Evolutionary conservation across 2,797 vertebrate species (phyloP), one percentile per base, ranked within the genome.

Genomic region (Masticophis lateralis): DNA sequence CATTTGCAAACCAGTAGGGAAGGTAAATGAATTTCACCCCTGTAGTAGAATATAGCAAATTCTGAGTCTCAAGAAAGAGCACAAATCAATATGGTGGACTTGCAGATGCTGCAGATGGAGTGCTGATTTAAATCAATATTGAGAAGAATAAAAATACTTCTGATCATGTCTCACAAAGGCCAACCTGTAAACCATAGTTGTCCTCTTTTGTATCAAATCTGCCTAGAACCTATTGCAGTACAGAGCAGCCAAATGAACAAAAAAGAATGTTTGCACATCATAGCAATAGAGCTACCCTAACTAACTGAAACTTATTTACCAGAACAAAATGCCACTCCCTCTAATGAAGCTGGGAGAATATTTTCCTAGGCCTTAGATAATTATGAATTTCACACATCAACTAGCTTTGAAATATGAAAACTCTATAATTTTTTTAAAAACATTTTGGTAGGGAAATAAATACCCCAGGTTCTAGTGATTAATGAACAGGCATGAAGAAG

Each of bases 401-500:
- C 95, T 0, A 8, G 59, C 94, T 95, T 92, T 69, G 89, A 94
- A 94, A 94, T 95, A 1, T 93, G 93, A 94, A 96, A 97, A 97
- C 83, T 95, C 92, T 94, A 56, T 97, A 97, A 97, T 97, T 47
- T 47, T 83, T 83, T 53, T 1, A 83, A 83, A 79, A 83, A 22
- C 37, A 47, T 94, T 97, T 97, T 91, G 11, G 96, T 94, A 97
- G 94, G 95, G 95, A 97, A 97, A 97, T 97, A 97, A 98, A 95
- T 96, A 98, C 97, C 98, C 97, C 97, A 97, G 97, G 97, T 96
- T 97, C 98, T 95, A 86, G 96, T 98, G 98, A 98, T 98, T 98
- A 98, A 98, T 98, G 98, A 98, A 96, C 98, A 98, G 98, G 98
- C 98, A 98, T 97, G 97, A 97, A 97, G 98, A 97, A 97, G 97